Evolutionary conservation across 1,140 invertebrate species (phyloP).

Genomic region (Danaus melanippus): DNA sequence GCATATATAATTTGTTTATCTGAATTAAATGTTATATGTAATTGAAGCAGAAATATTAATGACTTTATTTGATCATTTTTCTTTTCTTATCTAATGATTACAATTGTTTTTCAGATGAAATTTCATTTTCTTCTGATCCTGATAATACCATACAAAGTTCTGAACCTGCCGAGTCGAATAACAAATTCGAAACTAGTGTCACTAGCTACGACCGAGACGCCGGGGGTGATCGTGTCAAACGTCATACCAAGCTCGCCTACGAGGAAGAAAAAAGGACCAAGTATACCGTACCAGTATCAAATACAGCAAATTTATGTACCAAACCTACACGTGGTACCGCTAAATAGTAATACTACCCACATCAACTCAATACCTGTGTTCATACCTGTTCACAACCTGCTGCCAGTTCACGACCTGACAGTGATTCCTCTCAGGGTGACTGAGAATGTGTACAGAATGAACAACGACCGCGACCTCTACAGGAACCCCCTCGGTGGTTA

Average conservation of each 20-base stretch:
- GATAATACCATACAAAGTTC: constrained; percentile 7
- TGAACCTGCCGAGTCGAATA: constrained; percentile 10
- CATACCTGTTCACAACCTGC: constrained; percentile 37
- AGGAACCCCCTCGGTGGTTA: constrained; percentile 51
- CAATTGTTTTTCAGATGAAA: constrained; percentile 21
- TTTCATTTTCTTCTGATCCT: constrained; percentile 12
- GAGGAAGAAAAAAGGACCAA: constrained; percentile 38
- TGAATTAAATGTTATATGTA: not conserved
- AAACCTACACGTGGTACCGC: constrained; percentile 43
- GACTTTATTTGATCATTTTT: too few species aligned
- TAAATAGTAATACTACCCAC: constrained; percentile 33
- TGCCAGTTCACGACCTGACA: constrained; percentile 43
- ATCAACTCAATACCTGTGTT: constrained; percentile 37
- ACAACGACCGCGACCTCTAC: constrained; percentile 37
- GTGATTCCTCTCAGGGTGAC: constrained; percentile 44
- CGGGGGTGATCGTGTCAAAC: constrained; percentile 6
- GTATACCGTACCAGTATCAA: constrained; percentile 26
- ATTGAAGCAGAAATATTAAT: not conserved
- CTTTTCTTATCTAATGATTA: too few species aligned
- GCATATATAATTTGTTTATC: not conserved
- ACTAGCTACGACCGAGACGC: not conserved
- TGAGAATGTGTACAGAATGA: constrained; percentile 26
- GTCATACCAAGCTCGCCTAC: constrained; percentile 7
- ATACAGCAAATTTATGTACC: constrained; percentile 30
- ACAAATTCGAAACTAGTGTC: constrained; percentile 5